Base-by-base conservation (phyloP, 1,140 invertebrate genomes). In the Ectropis grisescens region DNA sequence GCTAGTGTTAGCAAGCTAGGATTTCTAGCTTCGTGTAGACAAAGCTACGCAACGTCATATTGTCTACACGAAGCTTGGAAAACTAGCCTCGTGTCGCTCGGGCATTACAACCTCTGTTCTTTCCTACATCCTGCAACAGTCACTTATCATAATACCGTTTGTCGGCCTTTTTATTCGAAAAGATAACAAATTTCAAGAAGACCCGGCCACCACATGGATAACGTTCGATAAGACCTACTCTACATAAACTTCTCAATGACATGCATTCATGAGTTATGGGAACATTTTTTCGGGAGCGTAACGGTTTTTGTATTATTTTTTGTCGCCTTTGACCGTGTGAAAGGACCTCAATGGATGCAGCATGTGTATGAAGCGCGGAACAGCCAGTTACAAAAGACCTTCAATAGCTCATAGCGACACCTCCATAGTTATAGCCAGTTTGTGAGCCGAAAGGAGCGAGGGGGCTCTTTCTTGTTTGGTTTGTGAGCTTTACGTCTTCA, bases 251-350 rank as follows among this genome's bases (percentile, higher is more conserved):
- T 26, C 4, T 80, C 70, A 78, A 80, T 80, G 75, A 68, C 47
- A 45, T 56, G 64, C 50, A 70, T 74, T 74, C 70, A 71, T 64
- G 61, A 70, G 50, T 70, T 70, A 74, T 75, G 72, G 55, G 70
- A 72, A 72, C 43, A 61, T 58, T 72, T 79, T 71, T 75, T 74
- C 56, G 62, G 61, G 68, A 64, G 60, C 66, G 57, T 78, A 80
- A 78, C 75, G 75, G 72, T 74, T 75, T 78, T 80, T 78, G 65
- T 78, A 68, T 69, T 75, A 67, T 74, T 80, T 80, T 80, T 80
- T 80, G 71, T 71, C 60, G 56, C 54, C 49, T 71, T 56, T 67
- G 69, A 68, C 68, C 71, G 75, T 76, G 75, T 71, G 71, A 79
- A 79, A 61, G 74, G 61, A 60, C 55, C 59, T 76, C 62, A 76